A percentile compares a stretch with the other conserved stretches of the same genome.
phyloP scores from a whole-genome alignment of 2,797 vertebrate species.

The Enteromius unitaeniatus region DNA sequence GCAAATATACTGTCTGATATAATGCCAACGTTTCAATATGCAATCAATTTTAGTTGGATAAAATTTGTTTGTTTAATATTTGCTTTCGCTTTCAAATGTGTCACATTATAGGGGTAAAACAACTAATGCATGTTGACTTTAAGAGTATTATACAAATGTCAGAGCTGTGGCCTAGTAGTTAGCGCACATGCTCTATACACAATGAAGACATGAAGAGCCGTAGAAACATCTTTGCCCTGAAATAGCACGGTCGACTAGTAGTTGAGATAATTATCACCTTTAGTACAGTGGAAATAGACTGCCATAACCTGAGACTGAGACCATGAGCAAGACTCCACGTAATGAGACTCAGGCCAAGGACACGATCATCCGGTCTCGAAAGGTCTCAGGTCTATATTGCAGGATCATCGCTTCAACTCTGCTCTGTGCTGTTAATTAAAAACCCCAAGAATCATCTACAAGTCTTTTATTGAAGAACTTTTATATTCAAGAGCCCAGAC shows the following conservation, averaged over 20 bases:
- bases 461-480: background rate
- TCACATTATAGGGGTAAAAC: background rate
- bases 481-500: background rate
- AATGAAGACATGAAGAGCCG: background rate
- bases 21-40: background rate
- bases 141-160: background rate
- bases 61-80: background rate
- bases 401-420: background rate
- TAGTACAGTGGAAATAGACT: constrained; percentile 3
- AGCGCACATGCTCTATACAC: background rate
- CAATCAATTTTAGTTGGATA: background rate
- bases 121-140: no score
- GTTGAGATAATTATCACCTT: constrained; percentile 17
- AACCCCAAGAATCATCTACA: background rate
- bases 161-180: background rate
- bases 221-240: background rate
- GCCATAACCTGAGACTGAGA: background rate
- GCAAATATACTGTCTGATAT: background rate
- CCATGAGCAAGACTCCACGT: background rate
- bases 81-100: background rate
- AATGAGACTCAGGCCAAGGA: background rate
- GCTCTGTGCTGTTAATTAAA: background rate
- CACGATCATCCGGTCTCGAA: background rate
- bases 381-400: background rate
- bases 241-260: background rate